Base-by-base conservation (phyloP, 2,797 vertebrate species). In the Neomorphus geoffroyi region DNA sequence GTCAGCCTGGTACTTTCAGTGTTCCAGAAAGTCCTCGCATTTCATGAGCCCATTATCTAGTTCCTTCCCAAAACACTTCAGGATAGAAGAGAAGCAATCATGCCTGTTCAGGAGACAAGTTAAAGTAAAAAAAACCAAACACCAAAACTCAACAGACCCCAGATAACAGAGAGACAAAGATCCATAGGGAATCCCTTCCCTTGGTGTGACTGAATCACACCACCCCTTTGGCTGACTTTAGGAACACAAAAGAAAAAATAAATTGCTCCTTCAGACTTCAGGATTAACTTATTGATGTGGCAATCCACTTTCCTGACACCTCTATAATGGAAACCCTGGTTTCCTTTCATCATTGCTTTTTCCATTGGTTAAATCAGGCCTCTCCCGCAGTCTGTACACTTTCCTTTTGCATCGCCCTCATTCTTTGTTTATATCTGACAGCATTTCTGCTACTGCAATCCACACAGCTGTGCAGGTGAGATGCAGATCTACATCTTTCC, bases 61-160 rank as follows among this genome's bases (percentile, higher is more conserved):
- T 62, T 90, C 39, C 56, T 94, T 97, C 60, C 85, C 62, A 30
- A 93, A 95, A 72, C 91, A 90, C 53, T 74, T 93, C 89, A 91
- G 75, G 64, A 78, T 50, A 50, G 39, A 86, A 27, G 5, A 13
- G 28, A 79, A 75, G 17, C 79, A 78, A 37, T 71, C 18, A 4
- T 17, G 19, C 92, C 90, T 86, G 57, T 83, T 91, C 61, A 71
- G 45, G 37, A 82, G 61, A 53, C n/a, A 66, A 90, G 21, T 37
- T 61, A 81, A 73, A 80, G 57, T 7, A 4, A 81, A 88, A 61
- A 5, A n/a, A 43, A 12, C 33, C 15, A 56, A 46, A 16, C 45
- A 45, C 9, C 13, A 21, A 48, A 43, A 27, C 9, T 8, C 4
- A 61, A 30, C 30, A 33, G 46, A 67, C 13, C 24, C 33, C 61